Percentiles rank a stretch among this genome's conserved stretches.
phyloP scores from a whole-genome alignment of 2,888 invertebrate species.

The Tinea pellionella region DNA sequence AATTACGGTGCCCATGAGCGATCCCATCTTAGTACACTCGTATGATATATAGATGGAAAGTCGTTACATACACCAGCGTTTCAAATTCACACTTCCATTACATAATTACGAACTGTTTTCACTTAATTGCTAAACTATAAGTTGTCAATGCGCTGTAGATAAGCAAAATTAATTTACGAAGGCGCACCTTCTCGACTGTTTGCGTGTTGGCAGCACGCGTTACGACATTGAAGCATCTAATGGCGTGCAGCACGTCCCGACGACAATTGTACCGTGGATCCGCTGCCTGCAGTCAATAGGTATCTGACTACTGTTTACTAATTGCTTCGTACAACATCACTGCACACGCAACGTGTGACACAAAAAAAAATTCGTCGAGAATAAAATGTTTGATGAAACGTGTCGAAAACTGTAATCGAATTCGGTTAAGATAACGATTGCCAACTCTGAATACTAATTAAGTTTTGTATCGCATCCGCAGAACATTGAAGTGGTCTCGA shows the following conservation, averaged over 20 bases:
- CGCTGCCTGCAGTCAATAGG: conserved; percentile 23
- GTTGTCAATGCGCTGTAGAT: not conserved
- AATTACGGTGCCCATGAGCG: not conserved
- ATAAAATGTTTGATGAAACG: not conserved
- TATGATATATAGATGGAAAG: conserved; percentile 1
- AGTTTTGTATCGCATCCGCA: conserved; percentile 3
- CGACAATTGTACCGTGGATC: conserved; percentile 37
- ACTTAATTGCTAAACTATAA: not conserved
- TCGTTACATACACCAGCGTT: not conserved
- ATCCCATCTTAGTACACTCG: not conserved
- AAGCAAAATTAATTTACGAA: too few species aligned
- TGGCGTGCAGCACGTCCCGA: conserved; percentile 39
- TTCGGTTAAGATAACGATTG: not conserved
- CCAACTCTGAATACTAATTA: conserved; percentile 1
- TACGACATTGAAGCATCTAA: not conserved
- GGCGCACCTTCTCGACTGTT: not conserved
- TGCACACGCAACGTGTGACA: not conserved
- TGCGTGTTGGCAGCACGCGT: conserved; percentile 2
- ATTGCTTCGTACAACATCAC: conserved; percentile 30
- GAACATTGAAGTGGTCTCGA: not conserved
- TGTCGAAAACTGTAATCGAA: not conserved
- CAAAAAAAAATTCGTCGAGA: not conserved
- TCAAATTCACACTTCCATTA: not conserved
- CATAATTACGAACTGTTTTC: not conserved
- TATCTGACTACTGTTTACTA: not conserved